Percentiles rank a stretch among this genome's conserved stretches.
Evolutionary conservation across 2,888 invertebrate genomes (phyloP).

Genomic region (Auanema sp.): DNA sequence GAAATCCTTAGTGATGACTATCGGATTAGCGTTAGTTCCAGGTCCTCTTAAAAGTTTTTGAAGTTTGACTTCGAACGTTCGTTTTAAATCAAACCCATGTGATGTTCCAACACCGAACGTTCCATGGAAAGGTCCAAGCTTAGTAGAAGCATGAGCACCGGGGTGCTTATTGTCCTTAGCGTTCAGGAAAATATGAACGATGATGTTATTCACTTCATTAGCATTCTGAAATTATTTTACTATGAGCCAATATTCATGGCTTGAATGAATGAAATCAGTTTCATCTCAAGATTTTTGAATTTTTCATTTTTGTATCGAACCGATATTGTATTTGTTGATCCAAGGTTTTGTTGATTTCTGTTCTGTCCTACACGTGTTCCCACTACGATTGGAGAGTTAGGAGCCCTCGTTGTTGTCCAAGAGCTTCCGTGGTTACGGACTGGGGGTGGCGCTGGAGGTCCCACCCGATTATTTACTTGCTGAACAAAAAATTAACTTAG

Average conservation of each 20-base stretch:
- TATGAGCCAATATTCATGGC: too few relatives aligned
- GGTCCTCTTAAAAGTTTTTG: constrained; percentile 23
- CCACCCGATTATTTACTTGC: background rate
- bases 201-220: constrained; percentile 37
- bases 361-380: too few relatives aligned
- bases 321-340: too few relatives aligned
- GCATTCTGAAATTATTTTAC: constrained; percentile 18
- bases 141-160: constrained; percentile 22
- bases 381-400: background rate
- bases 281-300: background rate
- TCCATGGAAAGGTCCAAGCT: constrained; percentile 33
- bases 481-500: too few relatives aligned
- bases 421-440: background rate
- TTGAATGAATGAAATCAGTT: too few relatives aligned
- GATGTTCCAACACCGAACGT: constrained; percentile 44
- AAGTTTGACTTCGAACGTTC: background rate
- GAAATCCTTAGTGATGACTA: constrained; percentile 40
- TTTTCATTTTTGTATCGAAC: too few relatives aligned
- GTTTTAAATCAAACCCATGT: constrained; percentile 21
- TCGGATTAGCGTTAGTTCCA: constrained; percentile 35
- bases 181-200: constrained; percentile 39
- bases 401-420: background rate
- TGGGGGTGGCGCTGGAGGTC: constrained; percentile 13
- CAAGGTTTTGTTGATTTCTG: too few relatives aligned
- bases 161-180: constrained; percentile 28